Percentiles rank a stretch among this genome's conserved stretches.
These are phyloP conservation scores for Drosophila hamatofila DNA, from an alignment of 2,888 invertebrate genomes.

Conservation along the genomic window DNA sequence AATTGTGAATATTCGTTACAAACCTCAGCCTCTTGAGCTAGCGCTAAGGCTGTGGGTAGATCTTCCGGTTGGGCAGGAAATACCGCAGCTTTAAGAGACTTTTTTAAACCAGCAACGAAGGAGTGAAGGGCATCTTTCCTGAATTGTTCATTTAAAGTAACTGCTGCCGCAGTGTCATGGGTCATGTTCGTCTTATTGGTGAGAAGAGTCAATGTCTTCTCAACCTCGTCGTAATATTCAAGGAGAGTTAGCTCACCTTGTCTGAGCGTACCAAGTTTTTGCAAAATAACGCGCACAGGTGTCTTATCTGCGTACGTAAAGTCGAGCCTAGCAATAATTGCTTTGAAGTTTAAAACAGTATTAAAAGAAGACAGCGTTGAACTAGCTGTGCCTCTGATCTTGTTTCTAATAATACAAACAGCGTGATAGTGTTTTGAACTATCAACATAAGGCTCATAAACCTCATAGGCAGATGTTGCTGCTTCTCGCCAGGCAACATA, in stretches of 20 bases:
- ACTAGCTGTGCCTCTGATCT: neutral
- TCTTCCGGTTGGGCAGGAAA: neutral
- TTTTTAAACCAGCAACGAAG: neutral
- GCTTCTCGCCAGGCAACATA: neutral
- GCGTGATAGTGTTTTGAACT: neutral
- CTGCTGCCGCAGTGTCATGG: conserved; percentile 2
- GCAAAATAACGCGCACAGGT: neutral
- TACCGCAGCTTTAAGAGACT: neutral
- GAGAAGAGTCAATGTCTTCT: neutral
- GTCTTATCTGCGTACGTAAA: neutral
- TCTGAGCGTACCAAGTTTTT: neutral
- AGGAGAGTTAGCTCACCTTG: neutral
- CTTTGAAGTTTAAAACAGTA: neutral
- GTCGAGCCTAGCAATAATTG: neutral
- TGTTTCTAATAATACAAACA: neutral
- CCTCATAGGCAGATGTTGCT: neutral
- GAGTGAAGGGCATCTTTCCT: neutral
- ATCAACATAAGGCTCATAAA: neutral
- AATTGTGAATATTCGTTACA: neutral
- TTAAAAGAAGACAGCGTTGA: neutral
- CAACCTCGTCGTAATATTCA: neutral
- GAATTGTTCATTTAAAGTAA: neutral
- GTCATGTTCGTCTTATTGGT: neutral
- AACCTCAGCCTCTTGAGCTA: neutral
- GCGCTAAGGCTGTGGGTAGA: neutral